Evolutionary conservation across 2,888 invertebrate genomes (phyloP), one percentile per base, ranked within the genome.

Genomic region (Volucella zonaria): DNA sequence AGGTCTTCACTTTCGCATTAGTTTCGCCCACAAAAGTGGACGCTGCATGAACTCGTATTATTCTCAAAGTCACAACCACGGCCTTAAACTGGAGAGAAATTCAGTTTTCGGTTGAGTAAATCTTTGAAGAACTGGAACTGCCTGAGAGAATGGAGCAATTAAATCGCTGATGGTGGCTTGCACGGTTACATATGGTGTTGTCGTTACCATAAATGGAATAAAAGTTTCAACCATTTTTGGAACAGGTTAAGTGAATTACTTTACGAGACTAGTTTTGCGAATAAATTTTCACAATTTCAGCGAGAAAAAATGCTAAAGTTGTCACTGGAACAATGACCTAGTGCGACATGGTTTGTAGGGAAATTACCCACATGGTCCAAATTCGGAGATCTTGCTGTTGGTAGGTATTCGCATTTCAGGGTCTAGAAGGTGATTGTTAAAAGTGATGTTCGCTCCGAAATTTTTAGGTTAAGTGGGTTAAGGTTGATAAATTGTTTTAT

Each of bases 211-310:
- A 64, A 56, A 40, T 58, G 64, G 49, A 66, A 66, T 40, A 75
- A 75, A 56, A 49, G 52, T 43, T 66, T 52, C 9, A 11, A 51
- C 10, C 11, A 15, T 47, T 14, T 9, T 47, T 43, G 40, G 15
- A 75, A 58, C 74, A 58, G 64, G 64, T 75, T 75, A 15, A 43
- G 18, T 40, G 14, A 64, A 74, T 64, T 47, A 14, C 52, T 56
- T 66, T 23, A 18, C 73, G 45, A 43, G 40, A 61, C 61, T 52
- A 15, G 38, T 38, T 40, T 12, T 42, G 18, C 43, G 15, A n/a
- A 38, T 11, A 38, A 31, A 11, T 56, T 43, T 64, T 56, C 74
- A 74, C 62, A 58, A 56, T 47, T 45, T 6, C 52, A 38, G 8
- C 45, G 42, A 52, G 43, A 52, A 61, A 52, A 61, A 52, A 4